Evolutionary conservation across 2,113 vertebrate species (phyloP).

Genomic region (Lagenorhynchus albirostris): DNA sequence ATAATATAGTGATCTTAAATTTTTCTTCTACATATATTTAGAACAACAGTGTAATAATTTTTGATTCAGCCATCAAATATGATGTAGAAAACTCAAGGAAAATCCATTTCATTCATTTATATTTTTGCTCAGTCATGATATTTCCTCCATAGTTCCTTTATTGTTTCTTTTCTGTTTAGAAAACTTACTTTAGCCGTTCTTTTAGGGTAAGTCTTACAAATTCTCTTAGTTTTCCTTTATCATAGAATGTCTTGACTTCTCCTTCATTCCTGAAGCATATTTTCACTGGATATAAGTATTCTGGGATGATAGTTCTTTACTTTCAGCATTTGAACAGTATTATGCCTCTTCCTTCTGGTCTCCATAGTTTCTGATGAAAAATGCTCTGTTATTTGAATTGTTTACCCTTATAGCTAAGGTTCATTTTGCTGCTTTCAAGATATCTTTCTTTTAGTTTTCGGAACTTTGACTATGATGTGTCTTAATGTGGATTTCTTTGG

Average conservation of each 20-base stretch:
- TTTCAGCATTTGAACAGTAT: not conserved
- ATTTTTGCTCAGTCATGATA: not conserved
- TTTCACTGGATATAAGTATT: no score
- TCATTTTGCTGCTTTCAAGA: not conserved
- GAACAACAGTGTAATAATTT: not conserved
- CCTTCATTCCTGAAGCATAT: no score
- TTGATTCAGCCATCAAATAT: not conserved
- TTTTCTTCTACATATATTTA: not conserved
- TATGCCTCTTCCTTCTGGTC: not conserved
- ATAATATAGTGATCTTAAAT: not conserved
- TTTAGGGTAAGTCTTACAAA: not conserved
- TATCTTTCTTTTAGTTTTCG: not conserved
- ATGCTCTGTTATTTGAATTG: not conserved
- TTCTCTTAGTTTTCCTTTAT: no score
- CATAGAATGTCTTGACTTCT: no score
- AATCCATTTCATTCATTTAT: not conserved
- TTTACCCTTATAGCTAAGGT: not conserved
- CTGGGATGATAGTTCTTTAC: no score
- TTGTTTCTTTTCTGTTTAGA: not conserved
- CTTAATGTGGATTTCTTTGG: no score
- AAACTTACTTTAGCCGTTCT: not conserved
- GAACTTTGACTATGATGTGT: not conserved
- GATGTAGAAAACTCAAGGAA: not conserved
- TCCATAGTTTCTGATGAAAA: not conserved
- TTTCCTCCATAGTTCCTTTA: not conserved